phyloP scores from a whole-genome alignment of 2,888 invertebrate species.

The Acrobasis suavella region DNA sequence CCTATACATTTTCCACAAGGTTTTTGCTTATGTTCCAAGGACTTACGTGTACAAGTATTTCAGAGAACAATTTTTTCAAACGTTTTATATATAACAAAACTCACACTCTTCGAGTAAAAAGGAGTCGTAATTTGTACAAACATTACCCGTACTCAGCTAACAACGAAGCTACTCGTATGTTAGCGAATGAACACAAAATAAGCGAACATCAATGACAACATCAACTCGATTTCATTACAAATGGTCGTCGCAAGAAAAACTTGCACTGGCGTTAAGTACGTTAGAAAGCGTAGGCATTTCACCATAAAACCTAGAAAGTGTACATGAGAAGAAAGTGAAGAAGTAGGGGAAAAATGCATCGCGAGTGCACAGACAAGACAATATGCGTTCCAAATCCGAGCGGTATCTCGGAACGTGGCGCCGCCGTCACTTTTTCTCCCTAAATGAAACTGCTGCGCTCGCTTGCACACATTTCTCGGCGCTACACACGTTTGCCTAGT shows the following conservation, averaged over 20 bases:
- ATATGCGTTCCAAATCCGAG: constrained; percentile 58
- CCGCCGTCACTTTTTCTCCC: constrained; percentile 69
- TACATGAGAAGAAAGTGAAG: constrained; percentile 80
- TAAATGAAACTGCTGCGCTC: constrained; percentile 63
- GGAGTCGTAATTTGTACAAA: background rate
- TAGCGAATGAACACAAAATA: constrained; percentile 19
- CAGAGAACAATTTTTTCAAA: too few species aligned
- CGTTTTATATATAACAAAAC: too few species aligned
- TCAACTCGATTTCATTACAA: constrained; percentile 76
- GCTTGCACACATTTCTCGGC: constrained; percentile 64
- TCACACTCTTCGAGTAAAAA: background rate
- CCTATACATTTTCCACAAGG: background rate
- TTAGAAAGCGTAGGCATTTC: constrained; percentile 79
- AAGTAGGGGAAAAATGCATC: constrained; percentile 74
- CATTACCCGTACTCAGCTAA: background rate
- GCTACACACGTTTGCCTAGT: constrained; percentile 69
- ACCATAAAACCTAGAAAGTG: constrained; percentile 81
- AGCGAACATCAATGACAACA: constrained; percentile 49
- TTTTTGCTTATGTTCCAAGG: background rate
- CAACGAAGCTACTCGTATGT: background rate
- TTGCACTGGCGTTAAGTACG: constrained; percentile 72
- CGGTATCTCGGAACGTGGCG: constrained; percentile 56
- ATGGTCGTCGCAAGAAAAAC: constrained; percentile 72
- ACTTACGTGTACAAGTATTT: too few species aligned
- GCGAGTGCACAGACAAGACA: constrained; percentile 60